Base-by-base conservation (phyloP, 2,113 vertebrate genomes). In the Gnathonemus longibarbis region DNA sequence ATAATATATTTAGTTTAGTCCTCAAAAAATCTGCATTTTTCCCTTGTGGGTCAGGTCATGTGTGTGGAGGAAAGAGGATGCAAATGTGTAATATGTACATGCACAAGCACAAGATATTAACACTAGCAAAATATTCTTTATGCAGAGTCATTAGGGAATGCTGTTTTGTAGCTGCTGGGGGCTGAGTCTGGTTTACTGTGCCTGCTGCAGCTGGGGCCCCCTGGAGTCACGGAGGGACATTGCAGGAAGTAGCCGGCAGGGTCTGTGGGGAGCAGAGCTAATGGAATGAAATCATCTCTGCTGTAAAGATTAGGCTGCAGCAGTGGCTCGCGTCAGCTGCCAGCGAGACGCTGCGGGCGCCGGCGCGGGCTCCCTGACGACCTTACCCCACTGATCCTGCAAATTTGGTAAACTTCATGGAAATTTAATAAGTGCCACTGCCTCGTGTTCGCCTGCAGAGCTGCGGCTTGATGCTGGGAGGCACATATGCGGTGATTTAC, bases 241-340 rank as follows among this genome's bases (percentile, higher is more conserved):
- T 35, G 92, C 93, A 39, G 92, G 92, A 93, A 94, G 94, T 92
- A 93, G 77, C 92, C 90, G 31, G 90, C 58, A 90, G 91, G 91
- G 95, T 95, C 96, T 95, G 91, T 86, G 88, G 95, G 95, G 96
- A 96, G 93, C 91, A n/a, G 94, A 94, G 94, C 95, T 96, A 97
- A 96, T 96, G 95, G 93, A 97, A 97, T 97, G 94, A 96, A 96
- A 95, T 96, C 94, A 97, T 96, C 96, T 96, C 92, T 94, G 90
- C 95, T 93, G 96, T 91, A 93, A 95, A 96, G 96, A 97, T 96
- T 95, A 96, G 95, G 94, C 93, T 93, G 91, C 92, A 46, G 74
- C 56, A 48, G 50, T 15, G 35, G 66, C 27, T 74, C 92, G 94
- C 93, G 94, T 96, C 95, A 90, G 92, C 91, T 92, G 93, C 93